Conservation (phyloP, 1,140 invertebrate species). For the Apolygus lucorum region DNA sequence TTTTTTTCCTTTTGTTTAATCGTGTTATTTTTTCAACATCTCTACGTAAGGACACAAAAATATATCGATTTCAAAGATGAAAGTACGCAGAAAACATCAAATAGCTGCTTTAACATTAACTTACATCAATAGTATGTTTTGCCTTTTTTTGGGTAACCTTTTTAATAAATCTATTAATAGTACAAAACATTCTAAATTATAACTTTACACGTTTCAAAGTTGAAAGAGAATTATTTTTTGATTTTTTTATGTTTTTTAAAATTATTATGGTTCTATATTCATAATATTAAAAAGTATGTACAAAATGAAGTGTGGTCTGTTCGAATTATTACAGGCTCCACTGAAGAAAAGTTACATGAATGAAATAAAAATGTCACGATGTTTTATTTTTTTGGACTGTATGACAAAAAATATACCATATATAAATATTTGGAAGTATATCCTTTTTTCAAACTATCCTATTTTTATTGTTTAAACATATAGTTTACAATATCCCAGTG, state of each 20-base stretch:
- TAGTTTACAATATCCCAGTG: constrained; percentile 14
- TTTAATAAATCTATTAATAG: constrained; percentile 25
- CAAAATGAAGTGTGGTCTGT: constrained; percentile 13
- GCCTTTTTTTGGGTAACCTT: constrained; percentile 6
- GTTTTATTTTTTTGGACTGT: constrained; percentile 10
- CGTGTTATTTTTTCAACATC: background rate
- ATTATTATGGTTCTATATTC: constrained; percentile 18
- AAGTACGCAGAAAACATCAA: constrained; percentile 28
- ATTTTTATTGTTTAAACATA: constrained; percentile 11
- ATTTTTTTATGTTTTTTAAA: constrained; percentile 16
- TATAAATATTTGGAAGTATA: constrained; percentile 10
- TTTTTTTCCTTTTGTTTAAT: no score
- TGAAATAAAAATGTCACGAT: background rate
- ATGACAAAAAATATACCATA: constrained; percentile 12
- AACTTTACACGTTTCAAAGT: constrained; percentile 23
- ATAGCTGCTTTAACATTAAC: constrained; percentile 23
- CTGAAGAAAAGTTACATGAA: background rate
- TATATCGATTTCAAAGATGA: constrained; percentile 28
- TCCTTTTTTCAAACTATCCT: constrained; percentile 8
- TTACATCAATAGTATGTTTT: constrained; percentile 4
- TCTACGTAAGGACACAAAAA: constrained; percentile 25
- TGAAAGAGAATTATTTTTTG: constrained; percentile 24
- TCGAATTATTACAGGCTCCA: constrained; percentile 4
- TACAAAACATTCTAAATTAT: constrained; percentile 27
- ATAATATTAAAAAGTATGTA: constrained; percentile 14